A percentile compares a stretch with the other conserved stretches of the same genome.
These are phyloP conservation scores for Altica lythri DNA, from an alignment of 2,888 invertebrate genomes.

Conservation along the genomic window DNA sequence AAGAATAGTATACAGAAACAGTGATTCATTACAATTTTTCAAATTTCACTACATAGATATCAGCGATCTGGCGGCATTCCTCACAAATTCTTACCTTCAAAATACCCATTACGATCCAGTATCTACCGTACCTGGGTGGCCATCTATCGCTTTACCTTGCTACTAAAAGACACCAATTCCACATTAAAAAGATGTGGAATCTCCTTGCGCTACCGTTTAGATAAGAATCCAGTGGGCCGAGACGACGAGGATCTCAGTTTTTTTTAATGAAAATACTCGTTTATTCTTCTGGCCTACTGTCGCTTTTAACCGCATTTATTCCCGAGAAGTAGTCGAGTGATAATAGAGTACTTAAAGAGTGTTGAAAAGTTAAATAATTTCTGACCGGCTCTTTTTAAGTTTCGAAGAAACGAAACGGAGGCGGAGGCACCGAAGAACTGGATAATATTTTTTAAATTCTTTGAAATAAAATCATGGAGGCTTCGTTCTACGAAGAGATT, in stretches of 20 bases:
- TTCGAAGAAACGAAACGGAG: constrained; percentile 4
- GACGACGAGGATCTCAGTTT: constrained; percentile 22
- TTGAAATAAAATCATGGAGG: no score
- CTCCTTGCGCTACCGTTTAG: constrained; percentile 55
- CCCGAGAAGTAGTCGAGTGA: constrained; percentile 42
- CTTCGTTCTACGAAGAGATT: no score
- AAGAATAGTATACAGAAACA: no score
- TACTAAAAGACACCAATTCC: constrained; percentile 55
- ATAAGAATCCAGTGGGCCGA: constrained; percentile 51
- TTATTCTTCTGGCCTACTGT: constrained; percentile 41
- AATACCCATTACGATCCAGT: constrained; percentile 18
- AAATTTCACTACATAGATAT: constrained; percentile 21
- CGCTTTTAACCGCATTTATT: constrained; percentile 50
- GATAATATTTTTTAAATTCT: no score
- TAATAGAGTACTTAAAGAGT: constrained; percentile 56
- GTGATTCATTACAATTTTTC: constrained; percentile 22
- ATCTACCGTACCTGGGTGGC: constrained; percentile 50
- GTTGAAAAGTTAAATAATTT: constrained; percentile 56
- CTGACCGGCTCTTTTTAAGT: constrained; percentile 47
- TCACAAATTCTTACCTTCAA: constrained; percentile 8
- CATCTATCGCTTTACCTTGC: constrained; percentile 50
- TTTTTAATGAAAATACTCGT: constrained; percentile 24
- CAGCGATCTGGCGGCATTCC: constrained; percentile 16
- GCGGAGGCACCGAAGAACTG: no score
- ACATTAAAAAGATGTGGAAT: constrained; percentile 53